Evolutionary conservation across 1,140 invertebrate genomes (phyloP), one percentile per base, ranked within the genome.

Genomic region (Ostrea denselamellosa): DNA sequence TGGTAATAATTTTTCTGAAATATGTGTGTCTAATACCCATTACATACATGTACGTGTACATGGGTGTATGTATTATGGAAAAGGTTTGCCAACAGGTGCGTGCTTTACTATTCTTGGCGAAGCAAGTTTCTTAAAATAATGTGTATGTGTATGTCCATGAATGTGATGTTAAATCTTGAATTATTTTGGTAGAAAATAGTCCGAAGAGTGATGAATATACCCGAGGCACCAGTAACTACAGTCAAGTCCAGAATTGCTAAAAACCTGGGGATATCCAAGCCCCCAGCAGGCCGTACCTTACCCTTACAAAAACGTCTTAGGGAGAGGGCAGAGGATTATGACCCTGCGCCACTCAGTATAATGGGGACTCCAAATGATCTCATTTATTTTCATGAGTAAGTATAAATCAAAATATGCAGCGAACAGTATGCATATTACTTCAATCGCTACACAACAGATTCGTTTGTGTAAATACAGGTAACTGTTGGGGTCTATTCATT

Each of bases 301-400:
- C 90, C 94, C 84, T 51, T 96, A 88, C 91, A 96, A 90, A 93
- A 95, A 87, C 71, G 93, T 90, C 34, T 92, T n/a, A 28, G 77
- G 22, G 90, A 91, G 17, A 91, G 85, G 62, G 28, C 83, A 3
- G 77, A 84, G 0, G 90, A 91, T 58, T 88, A 86, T 86, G 94
- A 93, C 8, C 90, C 93, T 9, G 93, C 94, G 65, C 91, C 92
- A 56, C 90, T 97, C 62, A 95, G 95, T 93, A 91, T 97, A 17
- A 96, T 97, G 91, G 97, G 97, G 0, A 93, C 95, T 89, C 94
- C 94, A 34, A 95, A 97, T 92, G 95, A 96, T 85, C 93, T 97
- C n/a, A 96, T 96, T 85, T 65, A 62, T 52, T 93, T 93, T 89
- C 89, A 90, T 28, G 92, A 93, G 92, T 93, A 90, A 92, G 91